Evolutionary conservation across 2,888 invertebrate species (phyloP), one percentile per base, ranked within the genome.

Genomic region (Zygaena filipendulae): DNA sequence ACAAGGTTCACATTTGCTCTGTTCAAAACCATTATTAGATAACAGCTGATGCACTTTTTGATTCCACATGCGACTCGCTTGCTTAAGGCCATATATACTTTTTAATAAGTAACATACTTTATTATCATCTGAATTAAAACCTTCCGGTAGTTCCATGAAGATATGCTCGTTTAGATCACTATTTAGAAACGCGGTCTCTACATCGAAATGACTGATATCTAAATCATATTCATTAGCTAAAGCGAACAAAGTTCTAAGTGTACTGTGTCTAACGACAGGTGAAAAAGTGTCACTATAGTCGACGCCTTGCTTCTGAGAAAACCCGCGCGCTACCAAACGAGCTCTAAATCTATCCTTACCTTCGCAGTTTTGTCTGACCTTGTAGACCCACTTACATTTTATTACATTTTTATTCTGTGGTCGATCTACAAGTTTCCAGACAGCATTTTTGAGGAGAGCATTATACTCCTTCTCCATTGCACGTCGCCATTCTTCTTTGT

Each of bases 101-200:
- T 20, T 25, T 29, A 11, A 25, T 13, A 31, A 14, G 20, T 27
- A 26, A 7, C 26, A 21, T 5, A 32, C 27, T 12, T 33, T 29
- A 20, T 24, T 25, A 11, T 25, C 11, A 7, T 2, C 3, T 4
- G 9, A 10, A 19, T 11, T 10, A 31, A 21, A 31, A 21, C 25
- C 21, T 21, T 28, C 28, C 4, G 32, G 32, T 5, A 11, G 4
- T 9, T 25, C 5, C 33, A 36, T 33, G 13, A 13, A 32, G 4
- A 34, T 19, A n/a, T 5, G 22, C 8, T 38, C 32, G 12, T 32
- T 21, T 3, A 37, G 8, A 9, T 16, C 1, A 19, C 39, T 36
- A 39, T 36, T 39, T 11, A 39, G 12, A 12, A 38, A 40, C 2
- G 40, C 40, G 11, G 40, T 40, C 3, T 21, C 29, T 1, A 37